phyloP scores from a whole-genome alignment of 2,113 vertebrate genomes.

The Cromileptes altivelis region DNA sequence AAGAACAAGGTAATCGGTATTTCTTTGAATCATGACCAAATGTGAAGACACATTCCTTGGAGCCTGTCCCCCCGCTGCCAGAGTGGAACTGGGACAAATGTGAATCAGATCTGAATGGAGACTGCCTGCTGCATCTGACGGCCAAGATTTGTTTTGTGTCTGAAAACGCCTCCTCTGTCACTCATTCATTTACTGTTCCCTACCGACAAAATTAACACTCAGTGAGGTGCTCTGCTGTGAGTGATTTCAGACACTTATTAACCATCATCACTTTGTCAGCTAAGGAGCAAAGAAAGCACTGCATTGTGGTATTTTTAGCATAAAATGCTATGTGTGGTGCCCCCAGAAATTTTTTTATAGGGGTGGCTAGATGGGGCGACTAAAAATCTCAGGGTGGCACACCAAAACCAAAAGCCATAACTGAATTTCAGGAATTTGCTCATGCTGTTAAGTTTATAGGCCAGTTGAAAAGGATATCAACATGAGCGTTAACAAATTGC shows the following conservation, averaged over 20 bases:
- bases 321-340: not conserved
- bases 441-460: too few relatives aligned
- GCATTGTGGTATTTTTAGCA: not conserved
- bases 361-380: too few relatives aligned
- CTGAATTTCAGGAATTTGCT: too few relatives aligned
- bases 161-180: constrained; percentile 8
- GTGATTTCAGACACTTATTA: not conserved
- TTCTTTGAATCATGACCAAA: constrained; percentile 31
- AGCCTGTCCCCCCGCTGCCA: constrained; percentile 17
- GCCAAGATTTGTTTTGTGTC: constrained; percentile 39
- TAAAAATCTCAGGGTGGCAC: too few relatives aligned
- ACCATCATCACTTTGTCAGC: constrained; percentile 1
- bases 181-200: constrained; percentile 11
- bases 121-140: constrained; percentile 16
- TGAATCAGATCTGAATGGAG: constrained; percentile 54
- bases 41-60: constrained; percentile 39
- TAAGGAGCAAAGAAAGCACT: not conserved
- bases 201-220: not conserved
- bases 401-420: too few relatives aligned
- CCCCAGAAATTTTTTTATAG: too few relatives aligned
- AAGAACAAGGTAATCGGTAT: constrained; percentile 6
- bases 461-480: too few relatives aligned
- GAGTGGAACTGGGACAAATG: constrained; percentile 53
- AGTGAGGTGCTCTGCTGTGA: not conserved
- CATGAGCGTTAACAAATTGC: too few relatives aligned